phyloP scores from a whole-genome alignment of 2,888 invertebrate species.

The Leptopilina drosophilae region DNA sequence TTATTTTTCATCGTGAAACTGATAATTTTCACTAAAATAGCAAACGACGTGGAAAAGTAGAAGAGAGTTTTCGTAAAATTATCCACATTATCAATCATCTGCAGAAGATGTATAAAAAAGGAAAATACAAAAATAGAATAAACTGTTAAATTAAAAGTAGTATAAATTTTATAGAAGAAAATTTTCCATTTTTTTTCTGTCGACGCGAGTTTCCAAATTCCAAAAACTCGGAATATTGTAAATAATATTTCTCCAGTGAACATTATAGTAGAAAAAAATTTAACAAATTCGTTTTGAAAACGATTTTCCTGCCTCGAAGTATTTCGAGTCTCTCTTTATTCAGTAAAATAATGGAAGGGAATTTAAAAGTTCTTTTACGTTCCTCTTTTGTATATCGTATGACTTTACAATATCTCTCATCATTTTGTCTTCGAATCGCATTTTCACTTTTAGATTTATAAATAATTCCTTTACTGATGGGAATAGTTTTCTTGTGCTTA shows the following conservation, averaged over 20 bases:
- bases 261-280: background rate
- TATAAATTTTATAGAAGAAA: background rate
- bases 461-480: no score
- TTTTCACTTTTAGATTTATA: no score
- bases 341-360: no score
- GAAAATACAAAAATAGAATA: background rate
- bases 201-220: background rate
- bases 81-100: background rate
- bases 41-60: background rate
- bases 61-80: background rate
- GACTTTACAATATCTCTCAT: no score
- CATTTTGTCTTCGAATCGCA: no score
- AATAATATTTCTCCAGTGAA: conserved; percentile 3
- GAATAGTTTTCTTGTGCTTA: no score
- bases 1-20: no score
- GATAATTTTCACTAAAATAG: background rate
- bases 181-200: background rate
- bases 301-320: no score
- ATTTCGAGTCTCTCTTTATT: no score
- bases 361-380: no score
- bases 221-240: background rate
- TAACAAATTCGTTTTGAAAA: no score
- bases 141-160: background rate
- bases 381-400: no score
- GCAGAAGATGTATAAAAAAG: background rate